These are phyloP conservation scores for Cryptus viduatorius DNA, from an alignment of 2,888 invertebrate species.

Conservation along the genomic window DNA sequence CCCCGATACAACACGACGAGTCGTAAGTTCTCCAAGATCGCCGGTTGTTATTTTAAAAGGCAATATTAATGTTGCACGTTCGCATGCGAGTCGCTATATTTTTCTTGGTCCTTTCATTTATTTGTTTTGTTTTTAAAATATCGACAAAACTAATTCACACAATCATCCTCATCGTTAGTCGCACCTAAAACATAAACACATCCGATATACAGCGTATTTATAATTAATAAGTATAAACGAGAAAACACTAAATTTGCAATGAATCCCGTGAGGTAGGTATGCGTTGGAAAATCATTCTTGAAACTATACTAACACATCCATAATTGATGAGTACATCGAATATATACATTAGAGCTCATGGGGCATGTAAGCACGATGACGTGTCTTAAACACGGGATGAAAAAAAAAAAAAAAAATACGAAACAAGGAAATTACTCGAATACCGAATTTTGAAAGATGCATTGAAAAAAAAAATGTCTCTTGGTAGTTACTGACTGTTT, in stretches of 20 bases:
- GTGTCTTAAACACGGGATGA: constrained; percentile 14
- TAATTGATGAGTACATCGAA: background rate
- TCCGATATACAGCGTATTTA: background rate
- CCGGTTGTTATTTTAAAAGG: constrained; percentile 64
- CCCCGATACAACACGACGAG: constrained; percentile 71
- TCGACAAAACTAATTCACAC: constrained; percentile 46
- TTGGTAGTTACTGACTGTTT: constrained; percentile 16
- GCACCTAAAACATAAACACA: constrained; percentile 42
- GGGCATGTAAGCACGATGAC: constrained; percentile 52
- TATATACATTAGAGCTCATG: background rate
- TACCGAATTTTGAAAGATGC: background rate
- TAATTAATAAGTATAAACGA: background rate
- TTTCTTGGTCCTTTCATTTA: constrained; percentile 5
- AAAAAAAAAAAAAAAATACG: background rate
- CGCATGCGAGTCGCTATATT: constrained; percentile 73
- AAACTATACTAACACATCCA: background rate
- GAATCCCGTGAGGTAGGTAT: constrained; percentile 62
- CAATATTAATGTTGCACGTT: constrained; percentile 77
- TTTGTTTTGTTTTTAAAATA: constrained; percentile 13
- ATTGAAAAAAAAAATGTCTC: constrained; percentile 19
- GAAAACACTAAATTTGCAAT: constrained; percentile 16
- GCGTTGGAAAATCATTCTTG: background rate
- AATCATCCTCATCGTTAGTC: constrained; percentile 58
- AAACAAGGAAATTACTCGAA: background rate
- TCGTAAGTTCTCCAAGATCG: constrained; percentile 75